Evolutionary conservation across 1,140 invertebrate genomes (phyloP).

Genomic region (Neodiprion virginianus): DNA sequence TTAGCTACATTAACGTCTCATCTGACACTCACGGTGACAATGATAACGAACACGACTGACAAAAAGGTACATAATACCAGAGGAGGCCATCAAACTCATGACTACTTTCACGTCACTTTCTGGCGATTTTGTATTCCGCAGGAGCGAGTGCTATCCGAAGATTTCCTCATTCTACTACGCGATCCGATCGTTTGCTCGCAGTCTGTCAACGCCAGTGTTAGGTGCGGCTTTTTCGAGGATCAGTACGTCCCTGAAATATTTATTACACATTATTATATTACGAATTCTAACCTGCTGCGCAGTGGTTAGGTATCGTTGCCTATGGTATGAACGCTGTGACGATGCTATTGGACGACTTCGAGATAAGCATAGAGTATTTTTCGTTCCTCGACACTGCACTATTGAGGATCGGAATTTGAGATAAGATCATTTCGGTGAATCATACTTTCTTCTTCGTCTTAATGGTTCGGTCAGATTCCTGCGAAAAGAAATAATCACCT

Average conservation of each 20-base stretch:
- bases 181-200: neutral
- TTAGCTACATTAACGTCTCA: neutral
- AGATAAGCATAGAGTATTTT: conserved; percentile 12
- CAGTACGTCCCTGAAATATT: too few relatives aligned
- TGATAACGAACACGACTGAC: too few relatives aligned
- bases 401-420: neutral
- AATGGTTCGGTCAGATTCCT: neutral
- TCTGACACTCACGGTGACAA: neutral
- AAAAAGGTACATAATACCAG: neutral
- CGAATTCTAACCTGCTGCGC: too few relatives aligned
- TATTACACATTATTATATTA: too few relatives aligned
- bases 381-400: neutral
- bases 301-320: too few relatives aligned
- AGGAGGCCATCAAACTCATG: conserved; percentile 39
- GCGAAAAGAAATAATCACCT: neutral
- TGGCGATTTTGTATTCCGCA: conserved; percentile 51
- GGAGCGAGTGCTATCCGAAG: conserved; percentile 38
- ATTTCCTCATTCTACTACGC: conserved; percentile 38
- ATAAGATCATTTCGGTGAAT: neutral
- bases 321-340: neutral
- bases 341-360: conserved; percentile 3
- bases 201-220: neutral
- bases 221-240: too few relatives aligned
- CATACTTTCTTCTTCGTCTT: neutral
- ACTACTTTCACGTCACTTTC: conserved; percentile 52